Percentiles rank a stretch among this genome's conserved stretches.
Evolutionary conservation across 2,797 vertebrate species (phyloP).

Genomic region (Loris lydekkerianus): DNA sequence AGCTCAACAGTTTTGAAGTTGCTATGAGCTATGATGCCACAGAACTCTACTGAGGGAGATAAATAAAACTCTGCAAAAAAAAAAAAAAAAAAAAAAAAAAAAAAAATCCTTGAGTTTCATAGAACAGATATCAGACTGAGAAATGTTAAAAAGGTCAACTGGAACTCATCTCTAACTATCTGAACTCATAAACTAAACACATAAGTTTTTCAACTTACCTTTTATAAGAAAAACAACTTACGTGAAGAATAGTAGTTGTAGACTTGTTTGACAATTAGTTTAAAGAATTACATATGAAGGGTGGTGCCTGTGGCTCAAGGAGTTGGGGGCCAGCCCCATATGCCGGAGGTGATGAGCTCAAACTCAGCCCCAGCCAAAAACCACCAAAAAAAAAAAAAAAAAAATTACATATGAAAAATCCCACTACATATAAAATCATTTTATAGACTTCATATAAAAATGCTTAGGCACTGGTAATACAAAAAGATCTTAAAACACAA

Average conservation of each 20-base stretch:
- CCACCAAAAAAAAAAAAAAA: not conserved
- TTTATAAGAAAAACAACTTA: not conserved
- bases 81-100: too few relatives aligned
- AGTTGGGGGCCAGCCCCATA: too few relatives aligned
- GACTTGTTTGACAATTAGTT: not conserved
- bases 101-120: not conserved
- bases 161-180: not conserved
- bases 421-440: slow-evolving; percentile 37
- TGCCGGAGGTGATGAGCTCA: too few relatives aligned
- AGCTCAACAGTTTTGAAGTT: too few relatives aligned
- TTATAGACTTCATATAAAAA: slow-evolving; percentile 47
- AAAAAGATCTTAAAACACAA: slow-evolving; percentile 24
- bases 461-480: not conserved
- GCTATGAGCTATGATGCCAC: too few relatives aligned
- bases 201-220: not conserved
- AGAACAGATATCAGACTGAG: not conserved
- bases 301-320: too few relatives aligned
- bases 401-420: not conserved
- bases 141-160: not conserved
- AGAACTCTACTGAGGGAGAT: too few relatives aligned
- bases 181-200: not conserved
- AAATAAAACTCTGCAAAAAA: too few relatives aligned
- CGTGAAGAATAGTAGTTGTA: not conserved
- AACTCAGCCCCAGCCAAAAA: too few relatives aligned
- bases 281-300: slow-evolving; percentile 44